Evolutionary conservation across 2,797 vertebrate genomes (phyloP), one percentile per base, ranked within the genome.

Genomic region (Diplodus sargus): DNA sequence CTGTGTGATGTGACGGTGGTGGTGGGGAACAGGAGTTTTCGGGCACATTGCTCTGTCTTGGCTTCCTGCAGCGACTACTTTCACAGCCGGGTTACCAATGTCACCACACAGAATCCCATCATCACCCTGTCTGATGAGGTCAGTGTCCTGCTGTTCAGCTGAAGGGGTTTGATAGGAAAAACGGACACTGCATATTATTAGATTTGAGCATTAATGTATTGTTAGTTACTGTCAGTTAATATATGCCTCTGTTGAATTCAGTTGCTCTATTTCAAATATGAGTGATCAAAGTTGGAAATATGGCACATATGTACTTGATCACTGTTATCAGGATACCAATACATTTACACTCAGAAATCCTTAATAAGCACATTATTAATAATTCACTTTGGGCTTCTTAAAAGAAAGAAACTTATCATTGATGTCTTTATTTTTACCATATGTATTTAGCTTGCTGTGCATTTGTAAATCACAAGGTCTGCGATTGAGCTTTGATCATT

Each of bases 61-160:
- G 97, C 97, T 0, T 97, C 98, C 14, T 99, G 97, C 91, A 98
- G 98, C 74, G 92, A 95, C 59, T 99, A 97, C 84, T 98, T 99
- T 91, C 95, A 95, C 82, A 93, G 95, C 58, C 94, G 95, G 77
- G 85, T 97, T 17, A 91, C 94, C 70, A 93, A 89, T 76, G 92
- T 94, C 80, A 89, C 88, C 48, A 92, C 94, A 4, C 86, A 91
- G 6, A 96, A 96, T 90, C 92, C 96, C 60, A 90, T 95, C 83
- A 94, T 99, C 84, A 95, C 95, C 47, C 94, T 99, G 28, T 97
- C 98, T 0, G 94, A 96, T 74, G 96, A 99, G 97, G 98, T 99
- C 83, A 90, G 95, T 85, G n/a, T 73, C 62, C 3, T 22, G 11
- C 6, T 42, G 23, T 28, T 76, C 11, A 42, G 9, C 18, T 25